A percentile compares a stretch with the other conserved stretches of the same genome.
Conservation (phyloP, 92 coral and sea anemone species). For the Desmophyllum pertusum region DNA sequence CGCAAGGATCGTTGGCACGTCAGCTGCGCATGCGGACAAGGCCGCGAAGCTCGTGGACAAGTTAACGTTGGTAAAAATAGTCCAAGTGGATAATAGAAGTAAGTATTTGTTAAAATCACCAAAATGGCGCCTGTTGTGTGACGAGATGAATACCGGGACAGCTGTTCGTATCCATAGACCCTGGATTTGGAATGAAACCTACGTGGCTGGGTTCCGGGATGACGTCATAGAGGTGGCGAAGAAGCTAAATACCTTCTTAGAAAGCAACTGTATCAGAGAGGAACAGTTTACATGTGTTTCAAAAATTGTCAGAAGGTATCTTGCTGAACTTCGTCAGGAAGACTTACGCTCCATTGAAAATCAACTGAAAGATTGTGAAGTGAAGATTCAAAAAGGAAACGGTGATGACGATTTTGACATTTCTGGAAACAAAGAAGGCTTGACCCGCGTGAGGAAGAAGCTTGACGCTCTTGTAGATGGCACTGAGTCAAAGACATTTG, state of each 20-base stretch:
- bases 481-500: conserved; percentile 7
- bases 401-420: conserved; percentile 43
- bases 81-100: conserved; percentile 49
- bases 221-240: conserved; percentile 53
- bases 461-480: conserved; percentile 25
- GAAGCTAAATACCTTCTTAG: conserved; percentile 50
- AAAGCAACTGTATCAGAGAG: conserved; percentile 43
- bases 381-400: conserved; percentile 35
- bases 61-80: conserved; percentile 52
- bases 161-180: conserved; percentile 39
- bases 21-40: conserved; percentile 51
- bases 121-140: conserved; percentile 50
- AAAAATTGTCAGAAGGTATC: conserved; percentile 47
- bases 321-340: conserved; percentile 48
- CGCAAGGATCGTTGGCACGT: conserved; percentile 34
- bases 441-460: conserved; percentile 1
- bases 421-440: conserved; percentile 66
- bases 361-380: conserved; percentile 37
- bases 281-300: conserved; percentile 38
- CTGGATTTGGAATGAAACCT: conserved; percentile 52
- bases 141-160: conserved; percentile 24
- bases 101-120: conserved; percentile 21
- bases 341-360: conserved; percentile 41
- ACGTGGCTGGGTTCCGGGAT: conserved; percentile 59
- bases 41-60: conserved; percentile 45